Conservation (phyloP, 2,797 vertebrate genomes). For the Spizella passerina region DNA sequence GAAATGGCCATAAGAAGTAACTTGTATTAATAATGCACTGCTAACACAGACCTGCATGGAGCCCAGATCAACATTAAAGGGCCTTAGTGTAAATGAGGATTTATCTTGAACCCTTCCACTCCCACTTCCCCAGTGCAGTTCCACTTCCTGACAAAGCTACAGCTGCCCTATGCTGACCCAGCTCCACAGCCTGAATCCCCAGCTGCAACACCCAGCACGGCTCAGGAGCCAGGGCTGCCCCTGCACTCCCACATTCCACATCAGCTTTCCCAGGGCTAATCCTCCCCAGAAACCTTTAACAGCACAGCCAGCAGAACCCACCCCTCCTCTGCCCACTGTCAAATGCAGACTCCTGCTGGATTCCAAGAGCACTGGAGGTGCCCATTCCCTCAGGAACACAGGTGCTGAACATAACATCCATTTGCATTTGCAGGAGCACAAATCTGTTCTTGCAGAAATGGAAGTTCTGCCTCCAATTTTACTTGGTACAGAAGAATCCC, state of each 20-base stretch:
- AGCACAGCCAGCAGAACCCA: background rate
- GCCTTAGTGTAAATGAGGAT: background rate
- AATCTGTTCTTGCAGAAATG: background rate
- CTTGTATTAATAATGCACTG: background rate
- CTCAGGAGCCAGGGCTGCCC: background rate
- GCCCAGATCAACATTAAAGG: background rate
- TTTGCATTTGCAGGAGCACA: background rate
- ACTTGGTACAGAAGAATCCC: background rate
- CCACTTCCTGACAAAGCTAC: background rate
- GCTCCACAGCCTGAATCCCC: background rate
- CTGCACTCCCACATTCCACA: background rate
- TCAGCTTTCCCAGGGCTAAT: background rate
- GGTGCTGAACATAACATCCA: fast-evolving
- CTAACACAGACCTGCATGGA: background rate
- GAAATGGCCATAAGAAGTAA: background rate
- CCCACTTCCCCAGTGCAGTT: background rate
- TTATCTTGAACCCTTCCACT: background rate
- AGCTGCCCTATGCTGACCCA: background rate
- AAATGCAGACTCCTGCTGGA: background rate
- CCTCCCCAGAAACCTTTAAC: background rate
- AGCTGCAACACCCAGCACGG: background rate
- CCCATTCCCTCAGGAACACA: background rate
- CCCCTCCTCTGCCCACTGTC: background rate
- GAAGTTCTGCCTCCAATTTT: background rate
- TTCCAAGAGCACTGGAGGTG: background rate